Base-by-base conservation (phyloP, 2,888 invertebrate species). In the Lepidocyrtoides sp. region DNA sequence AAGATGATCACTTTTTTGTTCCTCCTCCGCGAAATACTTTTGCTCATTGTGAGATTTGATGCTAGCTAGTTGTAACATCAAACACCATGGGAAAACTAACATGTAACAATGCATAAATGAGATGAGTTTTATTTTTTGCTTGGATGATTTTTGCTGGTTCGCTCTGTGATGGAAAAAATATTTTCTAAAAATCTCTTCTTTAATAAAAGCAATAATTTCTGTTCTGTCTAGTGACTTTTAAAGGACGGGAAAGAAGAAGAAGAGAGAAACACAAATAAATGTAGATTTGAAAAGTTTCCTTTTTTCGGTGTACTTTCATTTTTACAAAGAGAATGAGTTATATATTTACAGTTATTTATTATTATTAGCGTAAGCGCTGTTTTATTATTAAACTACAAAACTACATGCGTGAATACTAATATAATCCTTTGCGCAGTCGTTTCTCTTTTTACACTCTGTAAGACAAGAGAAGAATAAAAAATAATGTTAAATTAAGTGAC, bases 151-250 rank as follows among this genome's bases (percentile, higher is more conserved):
- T 23, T 75, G 48, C 48, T 23, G 26, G 2, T 36, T 36, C 36
- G 36, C 36, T 36, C 36, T 36, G 36, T 32, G n/a, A n/a, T n/a
- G n/a, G 23, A 66, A 32, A 26, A 57, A 66, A 23, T 66, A 14
- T 36, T 66, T 36, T 66, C 66, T 63, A 14, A 32, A 29, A 66
- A 3, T 66, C 23, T 66, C 32, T 32, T 12, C 32, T 66, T 41
- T 72, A 72, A 72, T 72, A 72, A 72, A 17, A 23, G 20, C 69
- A 72, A 72, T 72, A 72, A 72, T 72, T 72, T 72, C 36, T 72
- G 10, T 0, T 12, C 69, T 72, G 69, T 41, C 41, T 44, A 41
- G 41, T 41, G 41, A 20, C 69, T 36, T n/a, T n/a, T n/a, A 26
- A 23, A 20, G 26, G 0, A 36, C 3, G 36, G 36, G 36, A 7